Evolutionary conservation across 2,113 vertebrate genomes (phyloP), one percentile per base, ranked within the genome.

Genomic region (Loxodonta africana): DNA sequence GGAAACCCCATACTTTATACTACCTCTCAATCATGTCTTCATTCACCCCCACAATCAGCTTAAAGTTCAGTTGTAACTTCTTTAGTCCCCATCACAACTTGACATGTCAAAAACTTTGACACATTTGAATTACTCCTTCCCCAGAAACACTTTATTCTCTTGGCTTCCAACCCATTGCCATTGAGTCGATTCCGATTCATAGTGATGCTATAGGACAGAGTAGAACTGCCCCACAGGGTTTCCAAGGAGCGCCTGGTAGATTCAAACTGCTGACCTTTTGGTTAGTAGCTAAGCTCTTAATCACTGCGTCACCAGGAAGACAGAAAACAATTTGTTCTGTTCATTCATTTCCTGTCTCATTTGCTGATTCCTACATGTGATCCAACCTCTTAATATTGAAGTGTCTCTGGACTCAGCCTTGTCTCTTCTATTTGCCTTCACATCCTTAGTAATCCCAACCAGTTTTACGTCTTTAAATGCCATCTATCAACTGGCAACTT

Each of bases 381-480:
- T 85, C 89, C 11, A 91, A 28, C 6, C 41, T 74, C 23, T 73
- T 94, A 62, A 92, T 88, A 82, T 28, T 41, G 73, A 88, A 73
- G 37, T 28, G 26, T n/a, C 63, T 87, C 74, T 53, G n/a, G 20
- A 62, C 20, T 62, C 60, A 23, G 25, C 21, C 28, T 90, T 48
- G 88, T 83, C 23, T 90, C 87, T 81, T 77, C 28, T n/a, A 81
- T 67, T 88, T 65, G 15, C n/a, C 23, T 82, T 92, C 83, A 76
- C 7, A 80, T 90, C 18, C 60, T 86, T 62, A 37, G 12, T 80
- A 62, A 53, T 46, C 33, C 91, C 80, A 78, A 78, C 26, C 30
- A 80, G 12, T 51, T 91, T 86, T 20, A 33, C 65, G 2, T 51
- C 84, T 96, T 73, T 65, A 80, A 90, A 95, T 78, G 33, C 17